Percentiles rank a stretch among this genome's conserved stretches.
These are phyloP conservation scores for Drosophila dunni DNA, from an alignment of 1,140 invertebrate genomes.

Conservation along the genomic window DNA sequence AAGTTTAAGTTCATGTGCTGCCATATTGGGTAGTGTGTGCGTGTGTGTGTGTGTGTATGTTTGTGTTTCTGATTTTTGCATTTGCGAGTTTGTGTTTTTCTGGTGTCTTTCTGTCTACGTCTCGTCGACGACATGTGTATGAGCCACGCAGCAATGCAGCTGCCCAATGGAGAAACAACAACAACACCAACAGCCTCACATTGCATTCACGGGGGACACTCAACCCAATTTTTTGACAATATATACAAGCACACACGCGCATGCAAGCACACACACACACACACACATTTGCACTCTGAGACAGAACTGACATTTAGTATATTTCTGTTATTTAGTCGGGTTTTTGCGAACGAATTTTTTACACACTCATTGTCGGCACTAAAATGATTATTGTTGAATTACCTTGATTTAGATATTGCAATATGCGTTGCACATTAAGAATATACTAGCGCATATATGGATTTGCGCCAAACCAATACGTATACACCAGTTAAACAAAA, in stretches of 20 bases:
- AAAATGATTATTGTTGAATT: conserved; percentile 33
- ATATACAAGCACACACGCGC: conserved; percentile 31
- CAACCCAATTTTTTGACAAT: conserved; percentile 53
- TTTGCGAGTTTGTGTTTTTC: conserved; percentile 16
- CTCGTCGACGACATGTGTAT: conserved; percentile 7
- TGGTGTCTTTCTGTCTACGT: conserved; percentile 1
- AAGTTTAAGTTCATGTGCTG: conserved; percentile 56
- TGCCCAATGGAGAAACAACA: conserved; percentile 13
- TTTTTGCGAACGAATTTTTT: conserved; percentile 30
- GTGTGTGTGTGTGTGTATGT: conserved; percentile 15
- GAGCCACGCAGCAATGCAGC: conserved; percentile 42
- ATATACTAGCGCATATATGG: conserved; percentile 9
- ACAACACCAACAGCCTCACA: conserved; percentile 14
- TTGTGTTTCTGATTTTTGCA: conserved; percentile 24
- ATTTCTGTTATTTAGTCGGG: conserved; percentile 5
- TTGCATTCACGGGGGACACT: conserved; percentile 40
- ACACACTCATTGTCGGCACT: conserved; percentile 32
- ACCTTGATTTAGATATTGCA: conserved; percentile 56
- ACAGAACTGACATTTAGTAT: conserved; percentile 27
- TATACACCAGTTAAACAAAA: conserved; percentile 40
- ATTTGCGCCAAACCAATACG: conserved; percentile 29
- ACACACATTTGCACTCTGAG: conserved; percentile 7
- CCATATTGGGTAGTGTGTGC: conserved; percentile 44
- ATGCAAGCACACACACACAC: conserved; percentile 15
- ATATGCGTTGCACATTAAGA: conserved; percentile 44